Base-by-base conservation (phyloP, 1,140 invertebrate genomes). In the Panagrolaimus sp. region DNA sequence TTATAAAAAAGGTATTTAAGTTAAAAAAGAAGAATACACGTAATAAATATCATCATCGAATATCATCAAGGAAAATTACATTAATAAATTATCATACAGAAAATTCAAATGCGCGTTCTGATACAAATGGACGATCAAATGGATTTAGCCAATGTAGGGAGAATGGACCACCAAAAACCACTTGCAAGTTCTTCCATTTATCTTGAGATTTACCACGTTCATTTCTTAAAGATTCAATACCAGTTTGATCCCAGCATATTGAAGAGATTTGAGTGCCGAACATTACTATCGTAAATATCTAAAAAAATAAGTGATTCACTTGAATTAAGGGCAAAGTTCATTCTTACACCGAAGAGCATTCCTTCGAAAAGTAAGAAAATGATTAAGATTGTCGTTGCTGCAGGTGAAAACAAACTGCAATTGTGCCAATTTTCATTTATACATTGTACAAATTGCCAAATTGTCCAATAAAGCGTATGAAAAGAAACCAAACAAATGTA, bases 201-300 rank as follows among this genome's bases (percentile, higher is more conserved):
- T 82, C 80, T 58, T 77, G 76, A 10, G 46, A 43, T 6, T 32
- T 47, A 28, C 45, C 21, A 32, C 44, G 26, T 62, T 43, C 55
- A 24, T 67, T 76, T 47, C 43, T 78, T 66, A 83, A 43, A 24
- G 71, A 76, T 47, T 83, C 80, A 38, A 83, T 83, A n/a, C 80
- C 93, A 74, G 96, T 98, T 87, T 98, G 93, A 86, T 99, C 96
- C 82, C 93, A 92, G 88, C 94, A 96, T 81, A 99, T 98, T 12
- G 94, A 93, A 83, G 94, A 92, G n/a, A 98, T 84, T 85, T 98
- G 94, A 1, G 94, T 94, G 43, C 90, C 91, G 78, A 96, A 89
- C 96, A 99, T 99, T 9, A 98, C 93, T 38, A 90, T 90, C 6
- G 96, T 99, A 85, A 99, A 99, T 75, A 98, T 94, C 52, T 58